phyloP scores from a whole-genome alignment of 2,888 invertebrate species.

The Steromphala cineraria region DNA sequence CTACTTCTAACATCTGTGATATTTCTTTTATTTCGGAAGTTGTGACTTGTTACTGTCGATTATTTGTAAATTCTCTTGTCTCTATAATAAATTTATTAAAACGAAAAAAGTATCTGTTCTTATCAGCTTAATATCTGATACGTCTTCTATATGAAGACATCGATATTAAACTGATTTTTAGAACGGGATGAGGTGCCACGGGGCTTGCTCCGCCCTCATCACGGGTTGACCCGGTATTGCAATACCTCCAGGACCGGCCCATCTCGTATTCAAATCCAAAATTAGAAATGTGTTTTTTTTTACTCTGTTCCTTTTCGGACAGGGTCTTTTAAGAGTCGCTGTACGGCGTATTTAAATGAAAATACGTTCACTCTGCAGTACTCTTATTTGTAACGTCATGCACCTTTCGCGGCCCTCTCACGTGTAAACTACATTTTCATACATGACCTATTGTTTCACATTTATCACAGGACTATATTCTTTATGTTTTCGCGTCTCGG shows the following conservation, averaged over 20 bases:
- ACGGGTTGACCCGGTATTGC: slow-evolving; percentile 80
- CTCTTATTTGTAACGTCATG: too few species aligned
- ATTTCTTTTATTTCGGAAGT: too few species aligned
- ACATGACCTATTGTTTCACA: too few species aligned
- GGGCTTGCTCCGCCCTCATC: slow-evolving; percentile 29
- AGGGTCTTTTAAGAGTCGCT: background rate
- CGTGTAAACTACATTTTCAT: background rate
- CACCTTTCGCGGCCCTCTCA: too few species aligned
- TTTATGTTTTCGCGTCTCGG: too few species aligned
- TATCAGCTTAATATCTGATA: slow-evolving; percentile 81
- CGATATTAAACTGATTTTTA: slow-evolving; percentile 62
- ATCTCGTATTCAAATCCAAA: background rate
- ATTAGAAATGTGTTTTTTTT: background rate
- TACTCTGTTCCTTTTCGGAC: background rate
- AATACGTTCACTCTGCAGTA: background rate
- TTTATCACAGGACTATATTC: too few species aligned
- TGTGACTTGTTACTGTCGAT: too few species aligned
- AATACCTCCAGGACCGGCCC: background rate
- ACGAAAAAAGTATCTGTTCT: slow-evolving; percentile 24
- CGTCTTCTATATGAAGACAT: slow-evolving; percentile 76
- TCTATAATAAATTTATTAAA: background rate
- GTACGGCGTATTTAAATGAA: background rate
- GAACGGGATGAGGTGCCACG: slow-evolving; percentile 56
- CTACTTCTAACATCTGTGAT: too few species aligned
- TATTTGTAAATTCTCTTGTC: background rate